These are phyloP conservation scores for Drosophila pullipes DNA, from an alignment of 2,888 invertebrate genomes.

Conservation along the genomic window DNA sequence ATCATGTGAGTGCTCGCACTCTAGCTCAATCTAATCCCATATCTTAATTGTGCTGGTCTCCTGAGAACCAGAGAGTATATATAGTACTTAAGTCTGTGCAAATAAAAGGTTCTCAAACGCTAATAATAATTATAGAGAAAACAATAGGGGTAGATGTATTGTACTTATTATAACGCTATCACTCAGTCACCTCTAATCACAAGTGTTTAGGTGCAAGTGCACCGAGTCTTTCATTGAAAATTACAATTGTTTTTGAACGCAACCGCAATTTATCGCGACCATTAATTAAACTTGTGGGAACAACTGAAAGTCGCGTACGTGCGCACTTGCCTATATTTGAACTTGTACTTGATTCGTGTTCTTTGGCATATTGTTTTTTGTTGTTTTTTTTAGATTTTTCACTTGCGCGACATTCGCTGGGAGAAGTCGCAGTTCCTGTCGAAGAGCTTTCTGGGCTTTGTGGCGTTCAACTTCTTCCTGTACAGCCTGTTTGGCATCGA, in stretches of 20 bases:
- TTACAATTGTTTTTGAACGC: constrained; percentile 48
- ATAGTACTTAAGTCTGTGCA: background rate
- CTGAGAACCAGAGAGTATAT: background rate
- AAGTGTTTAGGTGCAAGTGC: constrained; percentile 44
- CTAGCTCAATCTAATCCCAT: background rate
- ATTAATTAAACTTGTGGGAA: constrained; percentile 61
- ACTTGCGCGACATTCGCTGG: constrained; percentile 93
- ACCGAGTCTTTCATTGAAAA: constrained; percentile 29
- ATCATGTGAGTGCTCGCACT: constrained; percentile 1
- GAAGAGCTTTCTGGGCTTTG: constrained; percentile 95
- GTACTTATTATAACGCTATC: background rate
- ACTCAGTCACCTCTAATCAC: constrained; percentile 18
- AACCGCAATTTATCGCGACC: constrained; percentile 43
- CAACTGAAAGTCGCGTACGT: constrained; percentile 35
- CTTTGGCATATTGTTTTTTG: constrained; percentile 48
- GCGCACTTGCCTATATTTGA: constrained; percentile 23
- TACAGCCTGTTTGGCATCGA: constrained; percentile 94
- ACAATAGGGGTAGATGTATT: background rate
- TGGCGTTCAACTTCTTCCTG: constrained; percentile 94
- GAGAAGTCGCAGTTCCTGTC: constrained; percentile 95
- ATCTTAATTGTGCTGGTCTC: constrained; percentile 10
- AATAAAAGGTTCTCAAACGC: background rate
- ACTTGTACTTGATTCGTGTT: constrained; percentile 11
- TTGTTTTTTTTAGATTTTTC: constrained; percentile 90
- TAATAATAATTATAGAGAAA: background rate